Base-by-base conservation (phyloP, 37 sponge, comb jelly and placozoan species). In the Halisarca cf. caerulea region DNA sequence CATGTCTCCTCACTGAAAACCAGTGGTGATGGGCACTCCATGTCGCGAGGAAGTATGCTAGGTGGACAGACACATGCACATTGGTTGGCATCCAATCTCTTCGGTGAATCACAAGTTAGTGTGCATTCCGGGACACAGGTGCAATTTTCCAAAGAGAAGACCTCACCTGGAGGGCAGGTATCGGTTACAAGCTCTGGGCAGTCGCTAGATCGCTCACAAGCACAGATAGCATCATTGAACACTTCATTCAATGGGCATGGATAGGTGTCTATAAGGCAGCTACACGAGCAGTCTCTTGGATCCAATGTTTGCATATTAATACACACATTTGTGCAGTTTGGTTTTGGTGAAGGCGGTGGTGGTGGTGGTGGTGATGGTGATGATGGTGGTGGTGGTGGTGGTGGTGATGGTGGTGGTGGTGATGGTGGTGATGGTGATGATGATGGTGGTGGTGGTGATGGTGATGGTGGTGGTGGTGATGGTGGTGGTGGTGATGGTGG, bases 51-150 rank as follows among this genome's bases (percentile, higher is more conserved):
- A 41, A 74, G 32, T 6, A 37, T 5, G 25, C 45, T 23, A 4
- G 44, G 77, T n/a, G 40, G 77, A 40, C 77, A 74, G 24, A 36
- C 41, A 74, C 77, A 74, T 40, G 42, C 17, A 40, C 77, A 74
- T 17, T 21, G 18, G 21, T 40, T 41, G 41, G 24, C 32, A 5
- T 74, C 45, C 44, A 74, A 20, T 7, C 7, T 9, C 6, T 41
- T 37, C 6, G 77, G 77, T 1, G 9, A 9, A 43, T 74, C 44
- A 74, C 77, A 74, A 2, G 77, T 41, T 20, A 74, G 32, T 1
- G 32, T 40, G 42, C 77, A 74, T 11, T 1, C 1, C 2, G 8
- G 38, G 1, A 8, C 25, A 40, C 77, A 74, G 21, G 7, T 20
- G 6, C 77, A 74, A 74, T 23, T 74, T 17, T 9, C 36, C 18